Percentiles rank a stretch among this genome's conserved stretches.
Conservation (phyloP, 2,797 vertebrate species). For the Pseudochirops cupreus region DNA sequence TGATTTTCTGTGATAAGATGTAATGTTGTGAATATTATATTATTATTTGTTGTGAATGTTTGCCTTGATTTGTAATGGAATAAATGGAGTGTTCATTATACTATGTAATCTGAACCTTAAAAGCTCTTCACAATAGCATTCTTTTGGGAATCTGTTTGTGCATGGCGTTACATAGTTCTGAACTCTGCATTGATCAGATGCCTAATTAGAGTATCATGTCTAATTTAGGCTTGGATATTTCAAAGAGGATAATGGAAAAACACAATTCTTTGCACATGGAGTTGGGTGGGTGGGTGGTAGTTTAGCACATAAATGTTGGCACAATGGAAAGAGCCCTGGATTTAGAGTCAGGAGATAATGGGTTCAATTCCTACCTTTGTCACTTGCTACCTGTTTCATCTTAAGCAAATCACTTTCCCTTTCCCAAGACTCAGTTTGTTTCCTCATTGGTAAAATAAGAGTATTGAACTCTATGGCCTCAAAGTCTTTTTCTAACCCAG, state of each 20-base stretch:
- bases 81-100: too few relatives aligned
- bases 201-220: conserved; percentile 45
- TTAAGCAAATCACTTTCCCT: not conserved
- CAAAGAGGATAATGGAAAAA: conserved; percentile 4
- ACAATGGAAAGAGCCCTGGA: not conserved
- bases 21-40: too few relatives aligned
- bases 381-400: not conserved
- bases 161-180: not conserved
- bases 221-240: conserved; percentile 47
- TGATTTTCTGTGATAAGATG: too few relatives aligned
- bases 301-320: not conserved
- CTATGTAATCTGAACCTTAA: too few relatives aligned
- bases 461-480: not conserved
- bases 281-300: too few relatives aligned
- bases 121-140: too few relatives aligned
- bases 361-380: not conserved
- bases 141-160: too few relatives aligned
- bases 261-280: not conserved
- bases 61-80: too few relatives aligned
- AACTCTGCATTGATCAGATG: conserved; percentile 23
- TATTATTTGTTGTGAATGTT: too few relatives aligned
- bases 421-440: not conserved
- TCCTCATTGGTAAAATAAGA: not conserved
- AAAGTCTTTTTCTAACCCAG: not conserved
- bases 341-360: not conserved